Percentiles rank a stretch among this genome's conserved stretches.
Evolutionary conservation across 1,140 invertebrate species (phyloP).

Genomic region (Drosophila rufa): DNA sequence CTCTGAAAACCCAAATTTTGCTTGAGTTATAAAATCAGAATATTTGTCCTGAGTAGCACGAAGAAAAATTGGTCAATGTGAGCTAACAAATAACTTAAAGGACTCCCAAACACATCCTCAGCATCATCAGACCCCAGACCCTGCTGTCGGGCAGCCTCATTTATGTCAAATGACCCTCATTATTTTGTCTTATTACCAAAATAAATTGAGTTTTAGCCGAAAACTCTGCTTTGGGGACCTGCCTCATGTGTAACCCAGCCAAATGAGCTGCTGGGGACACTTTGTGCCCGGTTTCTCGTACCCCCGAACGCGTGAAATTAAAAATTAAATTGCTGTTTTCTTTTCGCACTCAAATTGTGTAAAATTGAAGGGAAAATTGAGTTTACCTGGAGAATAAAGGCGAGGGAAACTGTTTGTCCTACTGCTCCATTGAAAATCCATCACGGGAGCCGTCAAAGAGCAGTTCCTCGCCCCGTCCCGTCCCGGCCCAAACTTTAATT

Average conservation of each 20-base stretch:
- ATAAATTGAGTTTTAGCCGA: conserved; percentile 82
- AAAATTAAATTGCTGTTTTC: conserved; percentile 64
- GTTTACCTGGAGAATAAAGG: conserved; percentile 62
- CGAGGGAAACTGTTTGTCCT: conserved; percentile 11
- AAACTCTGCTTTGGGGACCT: conserved; percentile 34
- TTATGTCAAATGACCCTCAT: conserved; percentile 83
- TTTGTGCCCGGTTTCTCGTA: conserved; percentile 11
- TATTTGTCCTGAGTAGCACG: conserved; percentile 33
- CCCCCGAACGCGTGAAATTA: conserved; percentile 43
- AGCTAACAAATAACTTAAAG: conserved; percentile 71
- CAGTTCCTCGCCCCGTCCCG: background rate
- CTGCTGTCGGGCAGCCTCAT: conserved; percentile 40
- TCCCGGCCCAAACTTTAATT: conserved; percentile 55
- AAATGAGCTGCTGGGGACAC: conserved; percentile 35
- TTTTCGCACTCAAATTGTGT: conserved; percentile 45
- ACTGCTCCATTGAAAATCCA: conserved; percentile 61
- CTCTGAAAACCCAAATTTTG: conserved; percentile 25
- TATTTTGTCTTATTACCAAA: conserved; percentile 79
- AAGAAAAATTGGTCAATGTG: conserved; percentile 70
- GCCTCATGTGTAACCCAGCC: conserved; percentile 39
- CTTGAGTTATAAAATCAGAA: conserved; percentile 45
- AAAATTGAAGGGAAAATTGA: conserved; percentile 76
- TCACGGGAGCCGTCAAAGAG: conserved; percentile 56
- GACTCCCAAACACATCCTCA: conserved; percentile 31
- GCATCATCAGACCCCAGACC: conserved; percentile 1